Percentiles rank a stretch among this genome's conserved stretches.
Conservation (phyloP, 2,888 invertebrate genomes). For the Pocota personata region DNA sequence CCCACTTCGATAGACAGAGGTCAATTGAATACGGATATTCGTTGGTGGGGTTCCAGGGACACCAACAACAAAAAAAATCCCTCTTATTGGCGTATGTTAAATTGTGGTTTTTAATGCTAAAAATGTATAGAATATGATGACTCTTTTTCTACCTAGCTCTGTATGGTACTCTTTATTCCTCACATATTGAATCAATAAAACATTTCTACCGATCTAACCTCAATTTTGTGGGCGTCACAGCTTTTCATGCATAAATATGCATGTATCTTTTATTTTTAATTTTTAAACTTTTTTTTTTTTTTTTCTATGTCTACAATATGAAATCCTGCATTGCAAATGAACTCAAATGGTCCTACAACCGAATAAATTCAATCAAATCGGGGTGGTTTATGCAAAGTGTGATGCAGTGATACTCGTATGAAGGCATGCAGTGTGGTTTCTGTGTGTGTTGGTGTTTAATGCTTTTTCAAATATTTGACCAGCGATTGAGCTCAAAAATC, state of each 20-base stretch:
- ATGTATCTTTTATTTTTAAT: neutral
- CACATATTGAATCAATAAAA: constrained; percentile 64
- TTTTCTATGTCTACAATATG: constrained; percentile 21
- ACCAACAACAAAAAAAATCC: neutral
- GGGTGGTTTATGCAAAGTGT: constrained; percentile 11
- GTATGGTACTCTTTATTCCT: constrained; percentile 14
- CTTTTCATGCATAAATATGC: constrained; percentile 55
- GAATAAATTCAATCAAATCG: constrained; percentile 56
- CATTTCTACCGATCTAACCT: constrained; percentile 63
- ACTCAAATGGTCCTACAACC: constrained; percentile 50
- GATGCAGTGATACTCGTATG: constrained; percentile 10
- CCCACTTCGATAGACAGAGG: neutral
- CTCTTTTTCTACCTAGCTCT: neutral
- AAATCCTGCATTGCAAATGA: constrained; percentile 64
- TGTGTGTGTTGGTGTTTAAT: constrained; percentile 38
- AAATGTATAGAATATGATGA: constrained; percentile 21
- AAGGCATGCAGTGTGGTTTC: neutral
- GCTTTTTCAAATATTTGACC: constrained; percentile 48
- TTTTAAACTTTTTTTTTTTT: constrained; percentile 4
- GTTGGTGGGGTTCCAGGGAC: neutral
- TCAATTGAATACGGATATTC: constrained; percentile 32
- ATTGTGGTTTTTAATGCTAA: constrained; percentile 56
- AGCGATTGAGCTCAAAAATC: constrained; percentile 60
- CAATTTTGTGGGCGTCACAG: constrained; percentile 59
- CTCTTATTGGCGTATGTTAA: constrained; percentile 37